These are phyloP conservation scores for Lathamus discolor DNA, from an alignment of 2,113 vertebrate genomes.

Conservation along the genomic window DNA sequence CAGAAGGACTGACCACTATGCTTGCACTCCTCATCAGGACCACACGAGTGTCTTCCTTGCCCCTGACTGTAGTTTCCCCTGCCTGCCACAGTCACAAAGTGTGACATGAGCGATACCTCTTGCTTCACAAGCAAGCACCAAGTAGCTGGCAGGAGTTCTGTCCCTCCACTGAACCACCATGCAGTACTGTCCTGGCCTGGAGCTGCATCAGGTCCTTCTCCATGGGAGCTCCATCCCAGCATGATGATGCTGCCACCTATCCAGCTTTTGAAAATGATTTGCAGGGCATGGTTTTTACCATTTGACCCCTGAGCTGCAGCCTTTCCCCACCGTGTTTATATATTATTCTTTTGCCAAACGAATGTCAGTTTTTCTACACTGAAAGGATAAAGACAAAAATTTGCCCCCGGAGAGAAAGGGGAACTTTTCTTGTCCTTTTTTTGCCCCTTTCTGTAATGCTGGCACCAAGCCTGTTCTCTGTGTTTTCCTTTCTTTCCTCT, in stretches of 20 bases:
- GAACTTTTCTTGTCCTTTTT: not conserved
- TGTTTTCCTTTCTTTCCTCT: constrained; percentile 16
- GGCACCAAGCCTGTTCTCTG: not conserved
- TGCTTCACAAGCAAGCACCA: not conserved
- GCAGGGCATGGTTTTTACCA: not conserved
- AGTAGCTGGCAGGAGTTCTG: not conserved
- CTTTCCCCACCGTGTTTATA: not conserved
- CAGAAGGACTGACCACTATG: not conserved
- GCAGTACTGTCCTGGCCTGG: not conserved
- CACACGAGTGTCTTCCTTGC: not conserved
- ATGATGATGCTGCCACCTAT: not conserved
- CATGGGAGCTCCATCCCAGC: not conserved
- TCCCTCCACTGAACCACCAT: not conserved
- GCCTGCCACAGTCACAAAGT: not conserved
- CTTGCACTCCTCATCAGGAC: not conserved
- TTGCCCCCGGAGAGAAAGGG: not conserved
- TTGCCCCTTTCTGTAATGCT: not conserved
- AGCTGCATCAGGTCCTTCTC: not conserved
- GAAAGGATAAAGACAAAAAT: not conserved
- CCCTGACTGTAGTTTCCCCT: not conserved
- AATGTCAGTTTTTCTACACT: not conserved
- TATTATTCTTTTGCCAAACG: not conserved
- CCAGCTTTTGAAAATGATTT: not conserved
- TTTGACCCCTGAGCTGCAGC: not conserved
- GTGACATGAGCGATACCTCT: not conserved